Evolutionary conservation across 2,888 invertebrate genomes (phyloP), one percentile per base, ranked within the genome.

Genomic region (Drosophila mettleri): DNA sequence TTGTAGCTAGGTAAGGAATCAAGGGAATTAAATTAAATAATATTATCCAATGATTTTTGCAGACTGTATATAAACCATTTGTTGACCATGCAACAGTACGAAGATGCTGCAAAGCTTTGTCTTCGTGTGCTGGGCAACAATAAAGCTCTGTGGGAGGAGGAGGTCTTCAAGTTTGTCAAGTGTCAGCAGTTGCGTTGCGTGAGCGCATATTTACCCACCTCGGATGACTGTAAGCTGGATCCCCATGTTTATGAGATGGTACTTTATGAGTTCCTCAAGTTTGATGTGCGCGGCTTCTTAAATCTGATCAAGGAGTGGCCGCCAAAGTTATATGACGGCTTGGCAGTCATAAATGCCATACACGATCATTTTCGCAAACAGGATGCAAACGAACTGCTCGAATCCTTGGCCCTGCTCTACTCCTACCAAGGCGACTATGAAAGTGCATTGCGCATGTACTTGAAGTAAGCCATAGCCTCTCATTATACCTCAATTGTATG

Each of bases 171-270:
- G 92, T 99, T 99, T 93, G 96, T 96, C 10, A 94, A 95, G 80
- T 95, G 96, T 10, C 95, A 96, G 77, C 97, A 98, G 87, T 92
- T 98, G 20, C 93, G 96, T 86, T 95, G 96, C 10, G 94, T 97
- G 24, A 96, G 97, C 88, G 94, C 95, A 0, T 97, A 97, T 91
- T 94, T 98, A 66, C 98, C 98, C 1, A 94, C 95, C 74, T 94
- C 94, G 0, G 93, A 94, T 8, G 95, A 96, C 54, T 95, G 95
- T 58, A 94, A 95, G 64, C 93, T 98, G 52, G 95, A 95, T 90
- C 95, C 97, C 0, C 95, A 97, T 57, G 96, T 98, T 72, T 99
- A 99, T 91, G 98, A 99, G 93, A 95, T 98, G 95, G 97, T 99
- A 68, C 94, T 99, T 27, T 97, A 96, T 89, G 98, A 99, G 92